Evolutionary conservation across 2,113 vertebrate genomes (phyloP).

Genomic region (Istiophorus platypterus): DNA sequence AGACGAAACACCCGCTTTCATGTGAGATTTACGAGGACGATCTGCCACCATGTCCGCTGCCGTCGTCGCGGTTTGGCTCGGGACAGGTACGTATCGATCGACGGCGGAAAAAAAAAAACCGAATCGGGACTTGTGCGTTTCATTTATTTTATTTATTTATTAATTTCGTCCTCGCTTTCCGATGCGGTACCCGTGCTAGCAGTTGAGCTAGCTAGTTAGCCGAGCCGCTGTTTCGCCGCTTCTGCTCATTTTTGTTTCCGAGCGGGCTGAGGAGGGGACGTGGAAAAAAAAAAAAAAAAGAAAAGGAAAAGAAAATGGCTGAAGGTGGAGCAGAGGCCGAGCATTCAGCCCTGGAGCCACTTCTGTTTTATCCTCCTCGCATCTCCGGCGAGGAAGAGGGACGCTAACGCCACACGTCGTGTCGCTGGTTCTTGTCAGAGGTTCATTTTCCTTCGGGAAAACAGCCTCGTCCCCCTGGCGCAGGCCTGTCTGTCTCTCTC

Average conservation of each 20-base stretch:
- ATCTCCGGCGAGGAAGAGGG: background rate
- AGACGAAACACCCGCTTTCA: conserved; percentile 44
- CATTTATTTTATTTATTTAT: too few relatives aligned
- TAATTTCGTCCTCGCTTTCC: background rate
- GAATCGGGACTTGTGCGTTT: background rate
- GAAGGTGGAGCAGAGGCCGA: background rate
- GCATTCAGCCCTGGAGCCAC: background rate
- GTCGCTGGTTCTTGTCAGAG: background rate
- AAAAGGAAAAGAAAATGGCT: too few relatives aligned
- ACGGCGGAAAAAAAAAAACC: background rate
- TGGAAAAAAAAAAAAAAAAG: too few relatives aligned
- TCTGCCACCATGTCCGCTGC: conserved; percentile 74
- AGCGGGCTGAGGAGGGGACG: conserved; percentile 54
- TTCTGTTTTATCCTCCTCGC: background rate
- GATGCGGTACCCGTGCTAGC: conserved; percentile 35
- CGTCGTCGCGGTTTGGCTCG: conserved; percentile 73
- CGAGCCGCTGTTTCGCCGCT: conserved; percentile 33
- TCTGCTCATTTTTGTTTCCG: conserved; percentile 59
- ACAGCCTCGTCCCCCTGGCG: background rate
- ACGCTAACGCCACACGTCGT: background rate
- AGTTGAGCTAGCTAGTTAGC: conserved; percentile 71
- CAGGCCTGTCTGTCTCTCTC: too few relatives aligned
- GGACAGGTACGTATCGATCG: conserved; percentile 80
- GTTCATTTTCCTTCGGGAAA: background rate
- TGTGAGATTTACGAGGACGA: conserved; percentile 55